phyloP scores from a whole-genome alignment of 2,113 vertebrate species.

The Hymenochirus boettgeri region DNA sequence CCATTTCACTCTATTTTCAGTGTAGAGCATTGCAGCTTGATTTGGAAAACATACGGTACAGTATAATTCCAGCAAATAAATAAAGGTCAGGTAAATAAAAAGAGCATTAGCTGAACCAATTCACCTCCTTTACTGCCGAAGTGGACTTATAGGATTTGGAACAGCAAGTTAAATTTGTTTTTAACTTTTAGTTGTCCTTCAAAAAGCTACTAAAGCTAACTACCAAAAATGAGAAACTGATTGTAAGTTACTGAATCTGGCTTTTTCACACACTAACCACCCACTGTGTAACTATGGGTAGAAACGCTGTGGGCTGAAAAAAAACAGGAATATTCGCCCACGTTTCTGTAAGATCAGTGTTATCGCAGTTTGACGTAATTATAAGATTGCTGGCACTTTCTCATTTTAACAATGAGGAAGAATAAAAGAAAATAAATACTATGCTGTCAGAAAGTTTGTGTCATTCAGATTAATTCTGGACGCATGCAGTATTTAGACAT shows the following conservation, averaged over 20 bases:
- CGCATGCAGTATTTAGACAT: no score
- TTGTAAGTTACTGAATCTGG: not conserved
- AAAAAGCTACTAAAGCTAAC: no score
- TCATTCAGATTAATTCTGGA: not conserved
- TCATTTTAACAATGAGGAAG: not conserved
- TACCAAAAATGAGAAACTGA: not conserved
- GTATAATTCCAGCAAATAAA: no score
- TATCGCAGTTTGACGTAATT: conserved; percentile 1
- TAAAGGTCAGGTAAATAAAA: no score
- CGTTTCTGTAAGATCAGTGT: not conserved
- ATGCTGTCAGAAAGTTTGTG: not conserved
- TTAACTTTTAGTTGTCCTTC: no score
- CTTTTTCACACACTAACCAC: not conserved
- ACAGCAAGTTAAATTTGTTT: no score
- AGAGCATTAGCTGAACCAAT: no score
- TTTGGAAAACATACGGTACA: no score
- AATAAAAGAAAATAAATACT: not conserved
- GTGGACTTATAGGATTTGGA: no score
- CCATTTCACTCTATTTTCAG: no score
- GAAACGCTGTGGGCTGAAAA: not conserved
- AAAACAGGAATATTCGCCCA: not conserved
- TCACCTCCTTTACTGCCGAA: no score
- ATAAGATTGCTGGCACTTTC: not conserved
- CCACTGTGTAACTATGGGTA: conserved; percentile 1
- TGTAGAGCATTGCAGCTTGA: no score